These are phyloP conservation scores for Linyphia triangularis DNA, from an alignment of 2,888 invertebrate species.

Conservation along the genomic window DNA sequence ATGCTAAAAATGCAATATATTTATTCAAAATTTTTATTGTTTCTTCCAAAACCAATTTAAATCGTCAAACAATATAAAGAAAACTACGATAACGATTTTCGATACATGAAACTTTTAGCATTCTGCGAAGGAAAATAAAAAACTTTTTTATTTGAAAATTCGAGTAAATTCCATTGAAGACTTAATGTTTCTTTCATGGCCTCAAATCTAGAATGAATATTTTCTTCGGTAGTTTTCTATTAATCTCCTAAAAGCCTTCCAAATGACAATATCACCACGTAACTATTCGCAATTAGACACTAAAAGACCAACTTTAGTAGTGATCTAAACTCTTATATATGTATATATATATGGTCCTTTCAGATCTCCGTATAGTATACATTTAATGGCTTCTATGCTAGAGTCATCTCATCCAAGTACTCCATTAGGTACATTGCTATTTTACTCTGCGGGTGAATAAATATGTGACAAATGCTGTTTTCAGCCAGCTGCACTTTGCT, in stretches of 20 bases:
- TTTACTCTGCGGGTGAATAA: conserved; percentile 48
- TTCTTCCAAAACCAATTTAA: neutral
- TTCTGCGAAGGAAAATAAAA: neutral
- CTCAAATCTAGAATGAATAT: no score
- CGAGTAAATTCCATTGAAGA: neutral
- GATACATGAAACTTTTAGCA: neutral
- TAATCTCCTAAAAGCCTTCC: conserved; percentile 5
- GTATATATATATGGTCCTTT: conserved; percentile 24
- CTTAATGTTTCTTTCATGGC: neutral
- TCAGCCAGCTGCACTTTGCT: conserved; percentile 32
- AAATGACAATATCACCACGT: conserved; percentile 36
- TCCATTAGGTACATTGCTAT: conserved; percentile 52
- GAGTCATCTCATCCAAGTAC: conserved; percentile 58
- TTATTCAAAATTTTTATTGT: conserved; percentile 2
- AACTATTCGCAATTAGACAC: conserved; percentile 64
- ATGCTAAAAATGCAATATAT: no score
- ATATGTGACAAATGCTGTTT: conserved; percentile 30
- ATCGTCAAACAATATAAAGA: no score
- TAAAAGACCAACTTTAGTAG: conserved; percentile 55
- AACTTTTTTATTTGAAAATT: neutral
- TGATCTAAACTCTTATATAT: conserved; percentile 46
- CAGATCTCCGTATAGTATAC: conserved; percentile 65
- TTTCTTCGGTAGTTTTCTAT: conserved; percentile 22
- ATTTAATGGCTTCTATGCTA: conserved; percentile 65
- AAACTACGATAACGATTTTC: neutral